Evolutionary conservation across 2,113 vertebrate species (phyloP), one percentile per base, ranked within the genome.

Genomic region (Indri indri): DNA sequence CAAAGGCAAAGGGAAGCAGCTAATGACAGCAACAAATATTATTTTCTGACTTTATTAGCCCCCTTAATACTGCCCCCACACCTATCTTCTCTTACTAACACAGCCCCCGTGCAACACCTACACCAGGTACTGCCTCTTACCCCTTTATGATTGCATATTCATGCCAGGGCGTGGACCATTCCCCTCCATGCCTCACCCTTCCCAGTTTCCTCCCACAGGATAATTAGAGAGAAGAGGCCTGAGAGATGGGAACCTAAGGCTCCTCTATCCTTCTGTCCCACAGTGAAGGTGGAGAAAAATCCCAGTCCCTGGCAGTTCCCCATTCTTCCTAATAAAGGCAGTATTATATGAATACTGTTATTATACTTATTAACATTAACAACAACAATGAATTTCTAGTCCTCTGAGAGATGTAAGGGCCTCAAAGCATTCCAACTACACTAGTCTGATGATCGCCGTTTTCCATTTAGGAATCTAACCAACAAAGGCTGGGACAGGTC

Each of bases 281-380:
- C 71, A 92, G 42, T 27, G 71, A 79, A 61, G 68, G 14, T 40
- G 5, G 16, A 91, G 77, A 77, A 40, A 91, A 92, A 88, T 73
- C 95, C 81, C 50, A 81, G 76, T 45, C 40, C 52, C 34, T 83
- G n/a, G 77, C 16, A 94, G 82, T 37, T 82, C 40, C 34, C 47
- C 65, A 74, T 90, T 94, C 74, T 74, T 95, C 80, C 71, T 85
- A 90, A 95, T 63, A 91, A 94, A 91, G 76, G 54, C 20, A 73
- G 16, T 66, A 80, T 63, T 71, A 94, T 5, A 66, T 79, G 22
- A 92, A 61, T 73, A 54, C 30, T 92, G 16, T 71, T 76, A 82
- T 88, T 88, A 92, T 18, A 82, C 25, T 68, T 66, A 89, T 45
- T 89, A 95, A 93, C 30, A 91, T 74, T 45, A 96, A 57, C 34